These are phyloP conservation scores for Nothocercus nigrocapillus DNA, from an alignment of 2,113 vertebrate species.

Conservation along the genomic window DNA sequence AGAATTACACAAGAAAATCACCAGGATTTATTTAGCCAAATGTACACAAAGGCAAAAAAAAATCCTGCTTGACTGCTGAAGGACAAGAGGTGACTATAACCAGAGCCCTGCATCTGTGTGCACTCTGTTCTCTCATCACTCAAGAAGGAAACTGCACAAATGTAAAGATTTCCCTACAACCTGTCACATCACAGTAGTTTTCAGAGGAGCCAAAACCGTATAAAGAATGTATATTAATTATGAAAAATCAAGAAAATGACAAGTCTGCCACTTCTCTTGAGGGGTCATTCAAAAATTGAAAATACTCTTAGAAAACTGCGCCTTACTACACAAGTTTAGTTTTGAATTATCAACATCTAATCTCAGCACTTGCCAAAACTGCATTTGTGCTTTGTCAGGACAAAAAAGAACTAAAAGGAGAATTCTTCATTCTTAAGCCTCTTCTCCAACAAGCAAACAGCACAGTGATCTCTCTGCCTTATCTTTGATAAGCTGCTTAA, in stretches of 20 bases:
- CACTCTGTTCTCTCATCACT: rapidly evolving
- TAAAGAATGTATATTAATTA: rapidly evolving
- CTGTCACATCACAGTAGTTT: not conserved
- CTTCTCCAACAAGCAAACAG: not conserved
- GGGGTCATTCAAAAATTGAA: not conserved
- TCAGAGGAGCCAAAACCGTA: not conserved
- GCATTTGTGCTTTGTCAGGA: not conserved
- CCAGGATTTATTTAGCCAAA: not conserved
- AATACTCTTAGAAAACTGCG: not conserved
- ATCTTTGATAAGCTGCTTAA: not conserved
- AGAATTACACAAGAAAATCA: not conserved
- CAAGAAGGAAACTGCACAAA: rapidly evolving
- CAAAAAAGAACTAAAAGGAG: rapidly evolving
- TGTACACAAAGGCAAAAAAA: not conserved
- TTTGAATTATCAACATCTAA: too few relatives aligned
- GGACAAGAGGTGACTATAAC: not conserved
- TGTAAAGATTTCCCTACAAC: not conserved
- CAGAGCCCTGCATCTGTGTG: rapidly evolving
- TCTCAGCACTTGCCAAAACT: not conserved
- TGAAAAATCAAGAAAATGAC: not conserved
- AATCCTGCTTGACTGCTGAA: not conserved
- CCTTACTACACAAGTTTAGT: not conserved
- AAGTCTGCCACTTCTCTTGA: not conserved
- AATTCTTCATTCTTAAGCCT: not conserved
- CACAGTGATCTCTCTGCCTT: not conserved